Evolutionary conservation across 2,888 invertebrate genomes (phyloP).

Genomic region (Zygogramma bicolorata): DNA sequence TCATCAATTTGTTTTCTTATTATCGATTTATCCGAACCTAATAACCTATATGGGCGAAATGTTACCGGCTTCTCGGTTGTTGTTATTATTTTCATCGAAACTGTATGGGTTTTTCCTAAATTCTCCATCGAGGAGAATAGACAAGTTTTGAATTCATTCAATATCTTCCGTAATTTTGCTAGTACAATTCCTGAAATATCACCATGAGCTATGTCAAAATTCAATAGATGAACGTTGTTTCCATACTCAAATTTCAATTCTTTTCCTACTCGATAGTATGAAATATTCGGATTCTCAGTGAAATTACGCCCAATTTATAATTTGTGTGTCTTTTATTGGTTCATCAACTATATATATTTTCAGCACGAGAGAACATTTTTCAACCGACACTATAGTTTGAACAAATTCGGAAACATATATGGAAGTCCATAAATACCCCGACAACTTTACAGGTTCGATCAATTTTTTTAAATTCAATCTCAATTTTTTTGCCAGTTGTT

Average conservation of each 20-base stretch:
- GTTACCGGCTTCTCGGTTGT: neutral
- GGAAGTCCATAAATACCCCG: neutral
- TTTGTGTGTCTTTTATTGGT: neutral
- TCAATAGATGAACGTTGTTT: neutral
- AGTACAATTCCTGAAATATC: neutral
- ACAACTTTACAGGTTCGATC: neutral
- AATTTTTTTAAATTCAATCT: neutral
- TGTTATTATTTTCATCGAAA: neutral
- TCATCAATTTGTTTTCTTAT: slow-evolving; percentile 15
- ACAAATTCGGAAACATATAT: neutral
- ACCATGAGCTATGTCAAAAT: neutral
- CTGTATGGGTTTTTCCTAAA: slow-evolving; percentile 3
- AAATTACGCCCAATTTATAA: slow-evolving; percentile 9
- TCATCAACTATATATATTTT: neutral
- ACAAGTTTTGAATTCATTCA: neutral
- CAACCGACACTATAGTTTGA: neutral
- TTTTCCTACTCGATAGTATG: slow-evolving; percentile 1
- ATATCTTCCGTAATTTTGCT: neutral
- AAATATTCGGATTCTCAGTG: neutral
- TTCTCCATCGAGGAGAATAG: neutral
- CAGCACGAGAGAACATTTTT: neutral
- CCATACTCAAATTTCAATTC: slow-evolving; percentile 11
- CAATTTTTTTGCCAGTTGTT: neutral
- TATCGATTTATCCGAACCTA: slow-evolving; percentile 18
- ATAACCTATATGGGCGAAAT: slow-evolving; percentile 13